A percentile compares a stretch with the other conserved stretches of the same genome.
These are phyloP conservation scores for Nematolebias whitei DNA, from an alignment of 2,113 vertebrate species.

Conservation along the genomic window DNA sequence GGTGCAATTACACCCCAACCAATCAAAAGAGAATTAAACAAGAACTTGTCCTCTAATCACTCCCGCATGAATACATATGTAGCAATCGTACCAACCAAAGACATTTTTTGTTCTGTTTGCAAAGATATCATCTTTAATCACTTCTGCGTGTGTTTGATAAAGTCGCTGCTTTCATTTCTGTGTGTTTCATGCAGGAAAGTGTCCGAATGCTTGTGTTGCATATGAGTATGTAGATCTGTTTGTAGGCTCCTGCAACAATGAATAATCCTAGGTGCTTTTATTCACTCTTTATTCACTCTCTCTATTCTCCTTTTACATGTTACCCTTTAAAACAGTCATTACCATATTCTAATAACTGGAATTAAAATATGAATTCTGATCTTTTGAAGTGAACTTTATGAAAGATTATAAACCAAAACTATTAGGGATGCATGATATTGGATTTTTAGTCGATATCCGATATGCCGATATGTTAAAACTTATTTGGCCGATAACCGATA, in stretches of 20 bases:
- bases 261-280: conserved; percentile 28
- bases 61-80: conserved; percentile 68
- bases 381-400: not conserved
- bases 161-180: conserved; percentile 34
- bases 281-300: conserved; percentile 6
- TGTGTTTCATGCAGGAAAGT: conserved; percentile 20
- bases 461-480: no score
- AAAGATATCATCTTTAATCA: conserved; percentile 58
- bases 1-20: conserved; percentile 74
- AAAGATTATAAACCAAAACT: no score
- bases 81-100: conserved; percentile 53
- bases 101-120: conserved; percentile 55
- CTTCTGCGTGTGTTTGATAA: conserved; percentile 34
- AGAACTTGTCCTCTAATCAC: conserved; percentile 77
- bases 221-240: conserved; percentile 3
- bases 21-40: conserved; percentile 81
- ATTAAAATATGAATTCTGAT: not conserved
- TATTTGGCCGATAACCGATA: no score
- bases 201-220: conserved; percentile 6
- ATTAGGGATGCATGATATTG: no score
- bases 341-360: conserved; percentile 32
- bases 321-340: conserved; percentile 26
- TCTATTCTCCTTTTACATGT: conserved; percentile 6
- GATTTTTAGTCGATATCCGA: no score
- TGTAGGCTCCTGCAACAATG: not conserved